A percentile compares a stretch with the other conserved stretches of the same genome.
phyloP scores from a whole-genome alignment of 2,888 invertebrate genomes.

The Spodoptera exigua region DNA sequence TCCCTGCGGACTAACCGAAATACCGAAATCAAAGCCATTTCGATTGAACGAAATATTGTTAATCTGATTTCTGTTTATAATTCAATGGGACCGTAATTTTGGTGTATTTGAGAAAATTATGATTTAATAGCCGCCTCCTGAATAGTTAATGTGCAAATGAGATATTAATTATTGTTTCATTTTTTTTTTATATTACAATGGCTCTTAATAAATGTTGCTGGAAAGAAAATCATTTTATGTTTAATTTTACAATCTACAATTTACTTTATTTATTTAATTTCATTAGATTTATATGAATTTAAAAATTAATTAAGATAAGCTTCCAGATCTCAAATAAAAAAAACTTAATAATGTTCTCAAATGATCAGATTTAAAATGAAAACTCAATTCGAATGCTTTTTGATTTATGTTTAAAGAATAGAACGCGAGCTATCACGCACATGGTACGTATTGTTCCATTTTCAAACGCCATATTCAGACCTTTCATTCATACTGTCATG shows the following conservation, averaged over 20 bases:
- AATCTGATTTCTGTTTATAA: slow-evolving; percentile 32
- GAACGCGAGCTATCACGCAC: background rate
- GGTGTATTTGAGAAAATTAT: slow-evolving; percentile 22
- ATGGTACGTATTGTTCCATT: slow-evolving; percentile 17
- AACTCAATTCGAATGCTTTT: no score
- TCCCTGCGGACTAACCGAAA: slow-evolving; percentile 39
- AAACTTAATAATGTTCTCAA: no score
- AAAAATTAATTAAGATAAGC: no score
- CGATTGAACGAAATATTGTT: slow-evolving; percentile 45
- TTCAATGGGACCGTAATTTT: slow-evolving; percentile 19
- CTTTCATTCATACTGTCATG: slow-evolving; percentile 18
- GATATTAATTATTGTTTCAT: background rate
- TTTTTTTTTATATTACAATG: background rate
- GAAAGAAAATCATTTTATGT: no score
- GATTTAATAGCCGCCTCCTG: slow-evolving; percentile 2
- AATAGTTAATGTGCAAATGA: background rate
- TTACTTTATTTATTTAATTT: no score
- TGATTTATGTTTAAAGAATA: no score
- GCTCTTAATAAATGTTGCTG: no score
- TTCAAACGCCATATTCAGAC: slow-evolving; percentile 2
- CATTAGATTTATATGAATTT: no score
- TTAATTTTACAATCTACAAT: no score
- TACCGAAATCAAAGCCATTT: slow-evolving; percentile 26
- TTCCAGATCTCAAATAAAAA: no score
- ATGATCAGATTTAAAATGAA: no score